Evolutionary conservation across 2,797 vertebrate species (phyloP).

Genomic region (Crax fasciolata): DNA sequence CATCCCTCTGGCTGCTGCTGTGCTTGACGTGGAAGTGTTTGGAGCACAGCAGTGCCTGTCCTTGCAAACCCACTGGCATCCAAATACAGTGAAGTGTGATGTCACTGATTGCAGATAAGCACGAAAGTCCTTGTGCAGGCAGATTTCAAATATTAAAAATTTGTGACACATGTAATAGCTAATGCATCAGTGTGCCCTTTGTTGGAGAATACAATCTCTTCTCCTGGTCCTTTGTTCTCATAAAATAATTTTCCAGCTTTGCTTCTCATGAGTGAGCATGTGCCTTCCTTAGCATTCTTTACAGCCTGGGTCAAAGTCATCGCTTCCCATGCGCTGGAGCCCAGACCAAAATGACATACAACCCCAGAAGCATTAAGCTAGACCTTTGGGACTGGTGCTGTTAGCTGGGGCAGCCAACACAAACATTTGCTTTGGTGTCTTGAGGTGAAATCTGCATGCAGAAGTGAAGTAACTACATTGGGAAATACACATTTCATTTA

Average conservation of each 20-base stretch:
- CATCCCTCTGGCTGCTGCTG: neutral
- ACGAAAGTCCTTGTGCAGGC: neutral
- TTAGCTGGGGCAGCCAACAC: neutral
- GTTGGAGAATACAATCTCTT: neutral
- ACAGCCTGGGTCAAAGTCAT: neutral
- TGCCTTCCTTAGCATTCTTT: neutral
- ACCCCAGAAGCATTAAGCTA: neutral
- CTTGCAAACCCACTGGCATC: neutral
- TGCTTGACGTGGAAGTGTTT: neutral
- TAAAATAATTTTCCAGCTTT: neutral
- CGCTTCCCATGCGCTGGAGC: neutral
- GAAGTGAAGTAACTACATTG: neutral
- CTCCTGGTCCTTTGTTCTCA: neutral
- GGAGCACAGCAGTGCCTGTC: neutral
- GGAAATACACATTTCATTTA: neutral
- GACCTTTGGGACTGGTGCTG: neutral
- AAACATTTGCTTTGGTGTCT: neutral
- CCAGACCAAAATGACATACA: neutral
- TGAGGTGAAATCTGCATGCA: neutral
- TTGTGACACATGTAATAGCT: neutral
- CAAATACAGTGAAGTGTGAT: neutral
- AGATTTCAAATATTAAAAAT: neutral
- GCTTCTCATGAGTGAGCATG: neutral
- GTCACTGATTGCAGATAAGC: neutral
- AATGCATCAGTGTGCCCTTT: neutral